Evolutionary conservation across 2,797 vertebrate genomes (phyloP), one percentile per base, ranked within the genome.

Genomic region (Chanos chanos): DNA sequence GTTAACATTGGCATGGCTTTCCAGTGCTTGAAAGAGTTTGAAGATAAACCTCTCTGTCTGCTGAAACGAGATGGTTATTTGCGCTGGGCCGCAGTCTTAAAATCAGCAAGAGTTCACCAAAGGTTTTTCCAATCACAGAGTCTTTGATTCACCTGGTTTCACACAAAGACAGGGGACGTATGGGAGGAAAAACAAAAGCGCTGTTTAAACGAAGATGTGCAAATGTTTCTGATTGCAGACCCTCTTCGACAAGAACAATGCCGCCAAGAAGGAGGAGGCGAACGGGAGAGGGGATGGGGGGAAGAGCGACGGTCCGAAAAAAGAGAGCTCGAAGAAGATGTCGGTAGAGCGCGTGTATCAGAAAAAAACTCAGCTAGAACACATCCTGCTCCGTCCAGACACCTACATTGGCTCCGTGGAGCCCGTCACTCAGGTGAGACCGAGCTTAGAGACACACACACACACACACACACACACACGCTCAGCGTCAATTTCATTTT

Each of bases 261-360:
- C 81, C 80, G 73, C 81, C 69, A 87, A 89, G 83, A 94, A 94
- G 84, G 94, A 98, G 81, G 93, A 96, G 53, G 81, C 87, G 1
- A 95, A 98, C 60, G 86, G 71, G 54, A 68, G 81, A 73, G 89
- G 80, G 77, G 78, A 78, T 19, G 60, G 76, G 78, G 87, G 86
- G 16, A 91, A 92, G 25, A 77, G 79, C 61, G 94, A 97, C 64
- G 76, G 82, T 55, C 54, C 88, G 74, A 96, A 91, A 89, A 97
- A 94, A 84, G 91, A 92, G n/a, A 64, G 83, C 73, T 91, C 94
- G 72, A 98, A 98, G 81, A 94, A 94, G 80, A 70, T 99, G 85
- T 96, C 97, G 37, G 97, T 99, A 71, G 97, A 99, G 79, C 89
- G 96, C 71, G 94, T 99, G 8, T 99, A 99, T 85, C 97, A 99